phyloP scores from a whole-genome alignment of 2,888 invertebrate species.

The Mongoloraphidia duomilia region DNA sequence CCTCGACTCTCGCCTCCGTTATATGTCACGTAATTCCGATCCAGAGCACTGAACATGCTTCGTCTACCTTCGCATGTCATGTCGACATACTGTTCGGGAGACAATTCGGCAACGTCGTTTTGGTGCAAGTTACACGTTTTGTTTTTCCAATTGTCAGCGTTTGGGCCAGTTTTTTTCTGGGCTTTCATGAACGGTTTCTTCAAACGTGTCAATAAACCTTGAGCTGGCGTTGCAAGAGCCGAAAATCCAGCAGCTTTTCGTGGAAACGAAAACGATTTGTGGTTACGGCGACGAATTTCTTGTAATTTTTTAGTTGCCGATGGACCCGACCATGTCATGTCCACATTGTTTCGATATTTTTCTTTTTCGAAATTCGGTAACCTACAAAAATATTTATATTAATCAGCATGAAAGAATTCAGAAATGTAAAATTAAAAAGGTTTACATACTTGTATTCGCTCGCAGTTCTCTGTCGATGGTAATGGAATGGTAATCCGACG shows the following conservation, averaged over 20 bases:
- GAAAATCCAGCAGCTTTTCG: too few relatives aligned
- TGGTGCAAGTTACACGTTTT: constrained; percentile 1
- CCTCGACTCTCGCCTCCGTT: constrained; percentile 18
- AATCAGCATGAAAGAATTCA: too few relatives aligned
- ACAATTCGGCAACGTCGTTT: not conserved
- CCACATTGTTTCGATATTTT: constrained; percentile 26
- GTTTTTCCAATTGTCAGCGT: not conserved
- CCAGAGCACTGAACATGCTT: constrained; percentile 15
- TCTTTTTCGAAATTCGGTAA: constrained; percentile 24
- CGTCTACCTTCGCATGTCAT: constrained; percentile 10
- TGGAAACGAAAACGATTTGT: not conserved
- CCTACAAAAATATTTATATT: too few relatives aligned
- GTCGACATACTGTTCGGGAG: constrained; percentile 6
- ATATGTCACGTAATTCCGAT: constrained; percentile 7
- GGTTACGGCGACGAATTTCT: constrained; percentile 23
- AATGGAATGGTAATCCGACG: constrained; percentile 25
- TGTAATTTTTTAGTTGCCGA: constrained; percentile 43
- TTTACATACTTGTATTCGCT: constrained; percentile 33
- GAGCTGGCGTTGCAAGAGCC: constrained; percentile 3
- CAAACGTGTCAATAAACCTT: constrained; percentile 17
- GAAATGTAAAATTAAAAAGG: too few relatives aligned
- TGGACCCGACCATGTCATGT: constrained; percentile 56
- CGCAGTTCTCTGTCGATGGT: constrained; percentile 44
- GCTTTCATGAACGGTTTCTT: constrained; percentile 17
- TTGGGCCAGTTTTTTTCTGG: constrained; percentile 9